Conservation (phyloP, 2,113 vertebrate genomes). For the Zeus faber region DNA sequence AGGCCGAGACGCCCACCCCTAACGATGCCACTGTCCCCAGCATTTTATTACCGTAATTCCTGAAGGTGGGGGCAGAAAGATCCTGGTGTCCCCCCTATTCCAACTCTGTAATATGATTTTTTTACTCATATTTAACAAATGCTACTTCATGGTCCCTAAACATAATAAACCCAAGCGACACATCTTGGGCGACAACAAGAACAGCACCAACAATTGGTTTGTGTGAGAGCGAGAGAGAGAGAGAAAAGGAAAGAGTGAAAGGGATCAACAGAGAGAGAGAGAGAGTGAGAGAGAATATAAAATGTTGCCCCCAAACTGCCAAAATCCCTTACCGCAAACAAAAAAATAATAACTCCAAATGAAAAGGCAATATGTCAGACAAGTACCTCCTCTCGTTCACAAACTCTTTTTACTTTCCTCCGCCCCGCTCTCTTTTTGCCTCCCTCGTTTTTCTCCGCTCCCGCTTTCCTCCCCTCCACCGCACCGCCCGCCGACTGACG, state of each 20-base stretch:
- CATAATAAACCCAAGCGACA: too few species aligned
- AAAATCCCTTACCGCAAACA: conserved; percentile 65
- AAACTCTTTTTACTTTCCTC: conserved; percentile 16
- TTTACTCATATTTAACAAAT: too few species aligned
- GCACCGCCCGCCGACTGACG: conserved; percentile 16
- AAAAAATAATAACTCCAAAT: conserved; percentile 38
- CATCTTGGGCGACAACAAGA: too few species aligned
- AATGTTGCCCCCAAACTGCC: conserved; percentile 73
- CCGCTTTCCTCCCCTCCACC: conserved; percentile 23
- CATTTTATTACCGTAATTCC: too few species aligned
- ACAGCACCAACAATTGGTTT: too few species aligned
- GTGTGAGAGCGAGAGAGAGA: background rate
- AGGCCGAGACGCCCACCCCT: too few species aligned
- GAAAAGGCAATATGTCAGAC: conserved; percentile 66
- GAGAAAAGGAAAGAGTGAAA: background rate
- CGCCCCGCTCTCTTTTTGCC: conserved; percentile 8
- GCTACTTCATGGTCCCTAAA: too few species aligned
- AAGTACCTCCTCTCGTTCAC: conserved; percentile 47
- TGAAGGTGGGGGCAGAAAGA: too few species aligned
- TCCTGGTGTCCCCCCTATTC: too few species aligned
- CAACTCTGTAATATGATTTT: too few species aligned
- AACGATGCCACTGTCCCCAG: too few species aligned
- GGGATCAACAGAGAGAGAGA: background rate
- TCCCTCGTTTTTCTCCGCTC: conserved; percentile 16
- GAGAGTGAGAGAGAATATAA: conserved; percentile 7